phyloP scores from a whole-genome alignment of 1,140 invertebrate genomes.

The Antheraea pernyi region DNA sequence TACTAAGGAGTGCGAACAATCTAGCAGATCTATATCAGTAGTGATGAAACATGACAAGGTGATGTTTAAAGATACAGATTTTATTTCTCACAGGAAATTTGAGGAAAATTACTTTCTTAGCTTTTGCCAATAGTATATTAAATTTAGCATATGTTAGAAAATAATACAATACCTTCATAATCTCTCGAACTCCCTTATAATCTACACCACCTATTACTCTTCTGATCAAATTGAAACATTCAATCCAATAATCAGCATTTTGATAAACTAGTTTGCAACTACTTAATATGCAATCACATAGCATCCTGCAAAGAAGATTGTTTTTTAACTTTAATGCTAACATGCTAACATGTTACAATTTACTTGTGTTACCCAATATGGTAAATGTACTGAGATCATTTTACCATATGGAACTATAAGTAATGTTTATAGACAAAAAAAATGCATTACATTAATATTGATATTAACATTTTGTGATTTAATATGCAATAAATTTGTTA shows the following conservation, averaged over 20 bases:
- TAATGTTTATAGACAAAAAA: too few species aligned
- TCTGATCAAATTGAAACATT: slow-evolving; percentile 91
- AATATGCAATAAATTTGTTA: too few species aligned
- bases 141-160: not conserved
- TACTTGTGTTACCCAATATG: not conserved
- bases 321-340: not conserved
- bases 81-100: too few species aligned
- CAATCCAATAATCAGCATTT: slow-evolving; percentile 92
- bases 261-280: slow-evolving; percentile 89
- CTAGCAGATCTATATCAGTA: too few species aligned
- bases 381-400: not conserved
- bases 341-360: not conserved
- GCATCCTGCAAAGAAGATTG: slow-evolving; percentile 80
- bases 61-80: too few species aligned
- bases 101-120: too few species aligned
- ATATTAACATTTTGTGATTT: not conserved
- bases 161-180: slow-evolving; percentile 87
- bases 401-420: too few species aligned
- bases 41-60: too few species aligned
- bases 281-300: slow-evolving; percentile 91
- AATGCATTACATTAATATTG: not conserved
- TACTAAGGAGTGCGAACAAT: too few species aligned
- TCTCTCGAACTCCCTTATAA: slow-evolving; percentile 96
- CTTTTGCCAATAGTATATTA: too few species aligned
- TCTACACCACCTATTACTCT: slow-evolving; percentile 94